A percentile compares a stretch with the other conserved stretches of the same genome.
These are phyloP conservation scores for Temnothorax ravouxi DNA, from an alignment of 2,888 invertebrate species.

Conservation along the genomic window DNA sequence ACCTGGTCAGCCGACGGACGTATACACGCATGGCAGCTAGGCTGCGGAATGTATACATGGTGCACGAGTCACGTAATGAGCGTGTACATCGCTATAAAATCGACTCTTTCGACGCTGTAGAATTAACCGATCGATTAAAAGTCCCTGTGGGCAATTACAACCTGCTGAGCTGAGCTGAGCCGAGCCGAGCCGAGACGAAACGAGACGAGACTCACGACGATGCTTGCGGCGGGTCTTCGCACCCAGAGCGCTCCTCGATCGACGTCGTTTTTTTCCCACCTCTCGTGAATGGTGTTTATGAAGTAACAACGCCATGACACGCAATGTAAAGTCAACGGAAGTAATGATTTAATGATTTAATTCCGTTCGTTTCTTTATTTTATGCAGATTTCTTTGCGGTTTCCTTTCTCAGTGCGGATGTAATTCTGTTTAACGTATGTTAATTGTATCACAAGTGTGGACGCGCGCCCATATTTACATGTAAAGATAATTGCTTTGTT, in stretches of 20 bases:
- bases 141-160: slow-evolving; percentile 62
- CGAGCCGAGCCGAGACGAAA: background rate
- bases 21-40: slow-evolving; percentile 47
- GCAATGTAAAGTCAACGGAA: background rate
- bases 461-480: too few relatives aligned
- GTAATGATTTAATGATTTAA: slow-evolving; percentile 18
- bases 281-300: slow-evolving; percentile 8
- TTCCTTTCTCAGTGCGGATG: background rate
- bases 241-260: background rate
- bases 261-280: background rate
- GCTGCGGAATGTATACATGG: slow-evolving; percentile 49
- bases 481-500: too few relatives aligned
- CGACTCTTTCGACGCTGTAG: slow-evolving; percentile 60
- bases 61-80: slow-evolving; percentile 63
- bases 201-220: background rate
- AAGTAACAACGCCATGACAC: slow-evolving; percentile 28
- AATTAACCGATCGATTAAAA: slow-evolving; percentile 72
- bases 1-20: slow-evolving; percentile 69
- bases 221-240: slow-evolving; percentile 32
- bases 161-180: background rate
- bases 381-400: background rate
- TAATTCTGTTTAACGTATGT: too few relatives aligned
- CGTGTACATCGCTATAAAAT: slow-evolving; percentile 65
- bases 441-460: too few relatives aligned
- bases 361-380: background rate